These are phyloP conservation scores for Coilia nasus DNA, from an alignment of 2,797 vertebrate genomes.

Conservation along the genomic window DNA sequence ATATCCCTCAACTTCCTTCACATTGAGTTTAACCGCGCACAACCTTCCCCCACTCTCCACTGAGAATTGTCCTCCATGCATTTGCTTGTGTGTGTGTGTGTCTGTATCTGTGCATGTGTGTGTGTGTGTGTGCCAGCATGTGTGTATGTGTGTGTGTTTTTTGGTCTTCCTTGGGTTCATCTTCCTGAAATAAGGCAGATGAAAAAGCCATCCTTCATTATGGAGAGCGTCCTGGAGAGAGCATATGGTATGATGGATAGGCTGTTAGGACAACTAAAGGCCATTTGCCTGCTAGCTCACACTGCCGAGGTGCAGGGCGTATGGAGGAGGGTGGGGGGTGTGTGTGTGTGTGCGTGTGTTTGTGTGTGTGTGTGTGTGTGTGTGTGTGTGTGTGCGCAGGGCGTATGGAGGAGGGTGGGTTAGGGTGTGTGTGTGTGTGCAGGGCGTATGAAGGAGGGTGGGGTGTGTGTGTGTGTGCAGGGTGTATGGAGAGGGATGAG, in stretches of 20 bases:
- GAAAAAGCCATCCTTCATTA: constrained; percentile 79
- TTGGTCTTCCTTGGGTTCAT: constrained; percentile 46
- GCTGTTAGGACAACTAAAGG: constrained; percentile 82
- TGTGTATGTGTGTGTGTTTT: neutral
- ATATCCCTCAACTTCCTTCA: neutral
- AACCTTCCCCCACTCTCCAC: neutral
- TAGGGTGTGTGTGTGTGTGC: constrained; percentile 29
- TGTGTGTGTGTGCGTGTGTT: neutral
- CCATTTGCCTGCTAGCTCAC: constrained; percentile 79
- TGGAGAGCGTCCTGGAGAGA: constrained; percentile 82
- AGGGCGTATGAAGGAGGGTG: constrained; percentile 21
- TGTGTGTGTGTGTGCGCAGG: constrained; percentile 12
- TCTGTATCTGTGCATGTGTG: neutral
- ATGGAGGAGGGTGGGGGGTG: neutral
- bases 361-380: neutral
- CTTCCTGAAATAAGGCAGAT: constrained; percentile 55
- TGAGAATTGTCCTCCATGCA: constrained; percentile 26
- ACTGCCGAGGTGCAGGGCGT: constrained; percentile 65
- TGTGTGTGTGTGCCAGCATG: neutral
- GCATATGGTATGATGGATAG: constrained; percentile 87
- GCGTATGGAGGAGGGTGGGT: too few relatives aligned
- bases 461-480: neutral
- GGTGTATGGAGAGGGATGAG: too few relatives aligned
- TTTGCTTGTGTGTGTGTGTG: neutral
- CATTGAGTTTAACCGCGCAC: neutral